These are phyloP conservation scores for Ornithoptera priamus DNA, from an alignment of 2,888 invertebrate genomes.

Conservation along the genomic window DNA sequence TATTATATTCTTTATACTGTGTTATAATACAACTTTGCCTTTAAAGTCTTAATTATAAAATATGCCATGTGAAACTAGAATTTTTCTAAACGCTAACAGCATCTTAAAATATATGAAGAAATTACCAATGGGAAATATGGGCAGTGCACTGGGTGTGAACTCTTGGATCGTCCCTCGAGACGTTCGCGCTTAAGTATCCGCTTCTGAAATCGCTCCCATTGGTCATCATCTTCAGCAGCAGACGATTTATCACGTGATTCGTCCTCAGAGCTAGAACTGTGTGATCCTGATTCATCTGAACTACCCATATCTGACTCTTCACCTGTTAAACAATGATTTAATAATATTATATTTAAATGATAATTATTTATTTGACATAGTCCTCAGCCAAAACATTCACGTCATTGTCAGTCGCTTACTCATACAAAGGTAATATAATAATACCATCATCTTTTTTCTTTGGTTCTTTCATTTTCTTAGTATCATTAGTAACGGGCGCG, in stretches of 20 bases:
- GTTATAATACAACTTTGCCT: too few species aligned
- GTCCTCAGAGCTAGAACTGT: constrained; percentile 72
- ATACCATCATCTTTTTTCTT: constrained; percentile 63
- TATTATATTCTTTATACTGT: too few species aligned
- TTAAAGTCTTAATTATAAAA: too few species aligned
- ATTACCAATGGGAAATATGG: constrained; percentile 93
- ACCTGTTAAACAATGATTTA: constrained; percentile 41
- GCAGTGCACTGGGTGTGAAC: constrained; percentile 98
- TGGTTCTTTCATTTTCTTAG: constrained; percentile 63
- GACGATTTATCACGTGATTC: constrained; percentile 83
- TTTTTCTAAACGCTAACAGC: neutral
- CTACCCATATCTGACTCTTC: constrained; percentile 70
- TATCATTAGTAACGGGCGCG: constrained; percentile 42
- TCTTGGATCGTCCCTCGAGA: constrained; percentile 95
- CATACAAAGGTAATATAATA: too few species aligned
- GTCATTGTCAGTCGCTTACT: too few species aligned
- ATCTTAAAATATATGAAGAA: neutral
- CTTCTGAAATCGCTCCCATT: constrained; percentile 96
- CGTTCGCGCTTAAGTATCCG: constrained; percentile 92
- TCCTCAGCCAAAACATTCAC: too few species aligned
- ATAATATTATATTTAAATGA: too few species aligned
- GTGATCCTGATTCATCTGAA: constrained; percentile 72
- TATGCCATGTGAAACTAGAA: too few species aligned
- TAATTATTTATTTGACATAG: too few species aligned
- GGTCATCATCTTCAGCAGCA: constrained; percentile 85